A percentile compares a stretch with the other conserved stretches of the same genome.
phyloP scores from a whole-genome alignment of 2,113 vertebrate genomes.

The Proteles cristata region DNA sequence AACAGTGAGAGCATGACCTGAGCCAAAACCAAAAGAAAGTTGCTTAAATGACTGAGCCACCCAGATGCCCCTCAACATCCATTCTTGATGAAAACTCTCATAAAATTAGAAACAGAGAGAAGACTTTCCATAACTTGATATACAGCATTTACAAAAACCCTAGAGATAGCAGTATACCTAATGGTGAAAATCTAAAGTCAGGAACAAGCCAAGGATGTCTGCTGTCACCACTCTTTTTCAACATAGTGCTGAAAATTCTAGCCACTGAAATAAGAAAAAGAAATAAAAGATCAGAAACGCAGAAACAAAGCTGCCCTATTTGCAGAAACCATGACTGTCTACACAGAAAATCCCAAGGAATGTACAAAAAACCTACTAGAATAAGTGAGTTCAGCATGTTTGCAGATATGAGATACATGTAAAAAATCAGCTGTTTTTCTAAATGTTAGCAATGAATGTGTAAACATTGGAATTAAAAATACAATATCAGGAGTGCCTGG shows the following conservation, averaged over 20 bases:
- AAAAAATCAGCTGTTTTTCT: not conserved
- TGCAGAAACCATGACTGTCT: not conserved
- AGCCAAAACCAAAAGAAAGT: too few species aligned
- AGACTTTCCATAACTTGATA: not conserved
- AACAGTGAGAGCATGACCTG: too few species aligned
- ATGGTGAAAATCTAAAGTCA: not conserved
- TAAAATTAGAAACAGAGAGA: not conserved
- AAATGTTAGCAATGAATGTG: not conserved
- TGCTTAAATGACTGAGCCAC: too few species aligned
- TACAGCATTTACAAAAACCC: not conserved
- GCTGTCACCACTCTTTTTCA: not conserved
- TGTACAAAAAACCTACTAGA: not conserved
- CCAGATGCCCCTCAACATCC: not conserved
- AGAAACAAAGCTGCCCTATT: not conserved
- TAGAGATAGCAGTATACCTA: not conserved
- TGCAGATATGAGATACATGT: not conserved
- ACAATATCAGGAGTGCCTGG: not conserved
- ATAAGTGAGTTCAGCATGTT: not conserved
- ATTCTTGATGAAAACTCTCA: not conserved
- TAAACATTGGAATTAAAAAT: not conserved
- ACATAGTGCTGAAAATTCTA: not conserved
- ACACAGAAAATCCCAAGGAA: not conserved
- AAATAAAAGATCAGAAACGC: not conserved
- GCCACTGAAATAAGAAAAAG: not conserved
- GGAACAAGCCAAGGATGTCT: not conserved